phyloP scores from a whole-genome alignment of 2,113 vertebrate species.

The Hyperoodon ampullatus region DNA sequence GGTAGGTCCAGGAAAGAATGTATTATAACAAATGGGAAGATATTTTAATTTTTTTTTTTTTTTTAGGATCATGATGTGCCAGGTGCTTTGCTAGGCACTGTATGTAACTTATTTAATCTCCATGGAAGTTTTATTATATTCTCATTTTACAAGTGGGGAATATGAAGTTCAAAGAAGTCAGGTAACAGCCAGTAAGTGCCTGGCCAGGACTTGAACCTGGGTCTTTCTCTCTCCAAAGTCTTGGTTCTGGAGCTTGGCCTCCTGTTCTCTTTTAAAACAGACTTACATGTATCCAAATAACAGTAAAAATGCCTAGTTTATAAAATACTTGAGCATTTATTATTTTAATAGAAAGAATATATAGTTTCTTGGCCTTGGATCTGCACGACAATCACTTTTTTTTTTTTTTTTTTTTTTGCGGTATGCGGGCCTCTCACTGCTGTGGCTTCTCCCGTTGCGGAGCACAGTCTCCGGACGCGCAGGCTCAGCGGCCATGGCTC shows the following conservation, averaged over 20 bases:
- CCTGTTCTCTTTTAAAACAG: neutral
- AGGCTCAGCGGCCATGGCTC: too few species aligned
- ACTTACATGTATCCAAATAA: neutral
- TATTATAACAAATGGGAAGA: neutral
- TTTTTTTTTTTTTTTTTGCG: too few species aligned
- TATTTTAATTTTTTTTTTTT: neutral
- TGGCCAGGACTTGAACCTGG: neutral
- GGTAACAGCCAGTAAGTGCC: neutral
- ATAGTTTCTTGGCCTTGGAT: conserved; percentile 26
- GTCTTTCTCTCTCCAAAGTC: neutral
- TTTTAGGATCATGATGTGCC: neutral
- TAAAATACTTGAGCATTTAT: neutral
- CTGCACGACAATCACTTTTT: neutral
- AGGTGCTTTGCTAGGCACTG: neutral
- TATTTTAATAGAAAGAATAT: neutral
- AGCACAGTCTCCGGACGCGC: too few species aligned
- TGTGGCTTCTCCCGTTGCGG: too few species aligned
- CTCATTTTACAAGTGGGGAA: neutral
- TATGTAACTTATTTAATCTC: neutral
- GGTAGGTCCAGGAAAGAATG: neutral
- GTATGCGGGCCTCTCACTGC: too few species aligned
- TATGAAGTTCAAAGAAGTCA: neutral
- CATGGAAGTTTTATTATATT: neutral
- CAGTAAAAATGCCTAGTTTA: neutral
- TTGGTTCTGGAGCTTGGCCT: neutral